Percentiles rank a stretch among this genome's conserved stretches.
These are phyloP conservation scores for Arrhopalites spinosus DNA, from an alignment of 2,888 invertebrate genomes.

Conservation along the genomic window DNA sequence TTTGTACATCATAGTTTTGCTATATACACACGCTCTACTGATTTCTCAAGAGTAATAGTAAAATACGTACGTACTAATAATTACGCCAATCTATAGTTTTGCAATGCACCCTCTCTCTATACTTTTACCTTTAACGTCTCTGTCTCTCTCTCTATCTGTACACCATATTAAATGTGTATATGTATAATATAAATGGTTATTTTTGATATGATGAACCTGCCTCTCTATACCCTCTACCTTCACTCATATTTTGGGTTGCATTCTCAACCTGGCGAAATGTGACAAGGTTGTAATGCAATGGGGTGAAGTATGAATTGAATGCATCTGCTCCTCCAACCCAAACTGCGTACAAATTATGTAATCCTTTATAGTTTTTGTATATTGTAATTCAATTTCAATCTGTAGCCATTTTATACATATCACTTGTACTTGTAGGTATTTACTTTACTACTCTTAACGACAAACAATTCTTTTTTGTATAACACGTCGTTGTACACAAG, in stretches of 20 bases:
- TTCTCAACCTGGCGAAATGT: conserved; percentile 32
- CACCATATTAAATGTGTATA: not conserved
- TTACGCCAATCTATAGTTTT: conserved; percentile 27
- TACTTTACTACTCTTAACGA: not conserved
- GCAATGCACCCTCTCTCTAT: conserved; percentile 14
- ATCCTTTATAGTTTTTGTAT: conserved; percentile 10
- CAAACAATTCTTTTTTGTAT: not conserved
- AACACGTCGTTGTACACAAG: not conserved
- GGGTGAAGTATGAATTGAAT: conserved; percentile 32
- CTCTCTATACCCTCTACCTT: not conserved
- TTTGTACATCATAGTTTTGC: too few relatives aligned
- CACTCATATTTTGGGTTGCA: conserved; percentile 19
- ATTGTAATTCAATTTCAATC: too few relatives aligned
- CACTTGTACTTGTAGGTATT: not conserved
- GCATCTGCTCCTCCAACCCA: conserved; percentile 32
- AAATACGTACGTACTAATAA: not conserved
- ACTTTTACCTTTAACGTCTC: too few relatives aligned
- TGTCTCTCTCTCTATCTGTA: not conserved
- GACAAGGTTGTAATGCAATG: conserved; percentile 31
- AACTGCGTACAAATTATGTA: conserved; percentile 28
- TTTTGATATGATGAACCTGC: not conserved
- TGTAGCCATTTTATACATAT: too few relatives aligned
- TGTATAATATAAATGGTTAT: conserved; percentile 3
- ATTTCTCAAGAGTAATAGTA: conserved; percentile 15
- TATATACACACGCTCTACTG: not conserved